These are phyloP conservation scores for Penaeus vannamei DNA, from an alignment of 1,140 invertebrate genomes.

Conservation along the genomic window DNA sequence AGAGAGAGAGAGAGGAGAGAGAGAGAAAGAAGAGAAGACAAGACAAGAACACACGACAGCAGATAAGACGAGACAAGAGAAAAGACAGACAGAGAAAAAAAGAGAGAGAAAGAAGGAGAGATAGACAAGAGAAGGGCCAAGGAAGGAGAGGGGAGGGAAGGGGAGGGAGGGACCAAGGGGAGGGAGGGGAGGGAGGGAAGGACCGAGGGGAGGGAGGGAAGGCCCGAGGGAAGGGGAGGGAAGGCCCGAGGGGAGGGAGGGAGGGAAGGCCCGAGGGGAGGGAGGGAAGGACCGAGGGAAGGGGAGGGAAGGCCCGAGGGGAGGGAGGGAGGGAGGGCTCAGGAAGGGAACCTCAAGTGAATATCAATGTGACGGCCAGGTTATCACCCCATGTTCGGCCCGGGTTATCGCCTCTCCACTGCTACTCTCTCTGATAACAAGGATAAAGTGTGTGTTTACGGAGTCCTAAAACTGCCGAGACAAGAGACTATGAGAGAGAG, in stretches of 20 bases:
- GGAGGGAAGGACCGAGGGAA: slow-evolving; percentile 71
- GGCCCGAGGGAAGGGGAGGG: neutral
- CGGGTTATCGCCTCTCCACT: slow-evolving; percentile 32
- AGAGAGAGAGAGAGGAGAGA: slow-evolving; percentile 70
- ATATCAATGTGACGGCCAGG: slow-evolving; percentile 39
- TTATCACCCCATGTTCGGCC: too few species aligned
- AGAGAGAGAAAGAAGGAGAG: slow-evolving; percentile 75
- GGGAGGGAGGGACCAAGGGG: slow-evolving; percentile 71
- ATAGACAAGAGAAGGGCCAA: too few species aligned
- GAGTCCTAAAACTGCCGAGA: slow-evolving; percentile 35
- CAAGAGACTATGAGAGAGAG: neutral
- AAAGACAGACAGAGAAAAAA: too few species aligned
- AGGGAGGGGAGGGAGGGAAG: slow-evolving; percentile 54
- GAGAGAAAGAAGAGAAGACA: slow-evolving; percentile 29
- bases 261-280: slow-evolving; percentile 92
- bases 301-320: neutral
- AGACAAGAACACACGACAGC: neutral
- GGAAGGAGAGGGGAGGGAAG: slow-evolving; percentile 68
- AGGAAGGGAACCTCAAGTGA: slow-evolving; percentile 16
- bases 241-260: slow-evolving; percentile 75
- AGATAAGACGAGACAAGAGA: too few species aligned
- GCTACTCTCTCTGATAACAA: slow-evolving; percentile 46
- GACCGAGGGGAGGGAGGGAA: neutral
- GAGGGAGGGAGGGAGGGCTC: neutral
- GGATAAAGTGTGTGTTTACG: slow-evolving; percentile 54